Evolutionary conservation across 2,113 vertebrate genomes (phyloP).

Genomic region (Genyomyrus donnyi): DNA sequence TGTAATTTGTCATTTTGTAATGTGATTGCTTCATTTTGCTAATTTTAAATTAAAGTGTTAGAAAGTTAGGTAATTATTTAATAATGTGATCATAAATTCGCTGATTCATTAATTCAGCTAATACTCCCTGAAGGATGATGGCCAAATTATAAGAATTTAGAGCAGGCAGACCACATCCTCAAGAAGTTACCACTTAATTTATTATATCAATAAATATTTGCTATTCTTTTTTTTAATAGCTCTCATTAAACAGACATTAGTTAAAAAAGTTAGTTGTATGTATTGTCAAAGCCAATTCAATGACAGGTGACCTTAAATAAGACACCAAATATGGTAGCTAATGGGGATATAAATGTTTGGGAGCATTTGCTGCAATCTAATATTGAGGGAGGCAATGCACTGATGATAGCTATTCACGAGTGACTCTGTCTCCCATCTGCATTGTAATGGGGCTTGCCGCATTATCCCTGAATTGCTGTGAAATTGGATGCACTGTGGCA

Average conservation of each 20-base stretch:
- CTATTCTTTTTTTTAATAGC: neutral
- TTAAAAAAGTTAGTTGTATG: neutral
- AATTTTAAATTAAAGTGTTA: neutral
- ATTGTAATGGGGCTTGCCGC: neutral
- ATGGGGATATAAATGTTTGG: neutral
- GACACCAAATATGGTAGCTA: neutral
- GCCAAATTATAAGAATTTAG: neutral
- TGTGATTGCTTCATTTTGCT: neutral
- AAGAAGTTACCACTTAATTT: neutral
- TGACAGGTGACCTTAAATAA: slow-evolving; percentile 1
- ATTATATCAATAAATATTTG: neutral
- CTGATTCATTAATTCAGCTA: neutral
- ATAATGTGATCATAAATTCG: neutral
- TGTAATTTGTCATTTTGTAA: neutral
- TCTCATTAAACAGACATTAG: neutral
- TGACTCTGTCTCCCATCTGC: neutral
- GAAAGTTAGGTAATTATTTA: neutral
- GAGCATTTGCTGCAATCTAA: neutral
- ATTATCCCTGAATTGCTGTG: slow-evolving; percentile 7
- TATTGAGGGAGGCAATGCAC: neutral
- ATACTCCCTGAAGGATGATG: neutral
- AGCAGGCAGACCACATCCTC: neutral
- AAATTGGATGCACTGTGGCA: slow-evolving; percentile 7
- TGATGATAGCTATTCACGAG: neutral
- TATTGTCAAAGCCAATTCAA: neutral